Evolutionary conservation across 2,797 vertebrate genomes (phyloP).

Genomic region (Cheirogaleus major): DNA sequence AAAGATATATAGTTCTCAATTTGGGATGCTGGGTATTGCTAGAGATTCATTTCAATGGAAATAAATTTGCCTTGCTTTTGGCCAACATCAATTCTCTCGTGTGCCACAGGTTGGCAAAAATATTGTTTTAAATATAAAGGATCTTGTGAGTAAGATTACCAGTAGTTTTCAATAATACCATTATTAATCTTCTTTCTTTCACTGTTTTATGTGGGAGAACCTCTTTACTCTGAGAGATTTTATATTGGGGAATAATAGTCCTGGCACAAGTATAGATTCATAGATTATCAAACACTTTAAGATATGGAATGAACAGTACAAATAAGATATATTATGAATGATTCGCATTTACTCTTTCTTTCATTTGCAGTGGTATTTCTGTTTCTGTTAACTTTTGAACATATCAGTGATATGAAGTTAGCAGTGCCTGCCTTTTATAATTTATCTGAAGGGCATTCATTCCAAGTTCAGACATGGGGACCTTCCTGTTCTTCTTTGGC

Average conservation of each 20-base stretch:
- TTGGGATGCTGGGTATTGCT: background rate
- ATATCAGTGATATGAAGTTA: accelerated
- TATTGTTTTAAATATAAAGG: background rate
- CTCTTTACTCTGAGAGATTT: background rate
- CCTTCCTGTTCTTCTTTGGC: background rate
- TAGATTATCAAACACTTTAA: background rate
- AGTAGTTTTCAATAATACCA: background rate
- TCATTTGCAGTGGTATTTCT: background rate
- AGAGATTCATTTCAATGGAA: background rate
- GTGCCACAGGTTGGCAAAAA: background rate
- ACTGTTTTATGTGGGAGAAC: background rate
- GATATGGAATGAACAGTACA: background rate
- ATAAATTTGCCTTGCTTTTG: background rate
- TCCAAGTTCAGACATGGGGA: background rate
- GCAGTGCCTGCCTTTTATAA: accelerated
- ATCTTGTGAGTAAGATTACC: too few relatives aligned
- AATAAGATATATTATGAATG: background rate
- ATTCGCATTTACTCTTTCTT: background rate
- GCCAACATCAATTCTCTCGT: background rate
- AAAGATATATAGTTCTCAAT: background rate
- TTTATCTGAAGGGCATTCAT: background rate
- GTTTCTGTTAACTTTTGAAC: background rate
- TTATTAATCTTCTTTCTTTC: background rate
- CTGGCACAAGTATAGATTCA: background rate
- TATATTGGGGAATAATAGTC: background rate